These are phyloP conservation scores for Halcyon malimbica DNA, from an alignment of 2,113 vertebrate species.

Conservation along the genomic window DNA sequence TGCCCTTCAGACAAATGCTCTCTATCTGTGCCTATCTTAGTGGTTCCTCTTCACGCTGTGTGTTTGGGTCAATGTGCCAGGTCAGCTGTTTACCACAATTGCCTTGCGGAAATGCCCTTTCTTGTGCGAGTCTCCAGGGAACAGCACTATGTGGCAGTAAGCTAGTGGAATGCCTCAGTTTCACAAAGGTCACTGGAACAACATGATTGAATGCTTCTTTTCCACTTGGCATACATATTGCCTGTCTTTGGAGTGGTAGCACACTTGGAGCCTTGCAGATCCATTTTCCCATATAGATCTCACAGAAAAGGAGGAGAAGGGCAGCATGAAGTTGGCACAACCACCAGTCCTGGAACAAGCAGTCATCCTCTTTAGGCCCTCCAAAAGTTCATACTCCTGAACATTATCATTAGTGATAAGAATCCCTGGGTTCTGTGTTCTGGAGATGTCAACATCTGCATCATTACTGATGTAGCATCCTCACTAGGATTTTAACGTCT, in stretches of 20 bases:
- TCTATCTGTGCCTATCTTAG: neutral
- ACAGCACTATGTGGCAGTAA: neutral
- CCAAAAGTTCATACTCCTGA: neutral
- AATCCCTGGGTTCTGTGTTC: neutral
- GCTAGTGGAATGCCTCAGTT: neutral
- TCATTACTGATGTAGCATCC: neutral
- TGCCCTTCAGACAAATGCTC: neutral
- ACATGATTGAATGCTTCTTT: neutral
- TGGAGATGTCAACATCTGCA: neutral
- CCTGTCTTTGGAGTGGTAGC: neutral
- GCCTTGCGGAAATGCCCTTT: neutral
- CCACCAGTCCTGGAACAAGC: neutral
- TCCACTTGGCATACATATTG: neutral
- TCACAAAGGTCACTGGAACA: neutral
- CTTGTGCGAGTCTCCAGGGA: neutral
- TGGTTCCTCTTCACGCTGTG: neutral
- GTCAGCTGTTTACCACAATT: neutral
- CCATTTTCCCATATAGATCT: neutral
- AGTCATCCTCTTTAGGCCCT: neutral
- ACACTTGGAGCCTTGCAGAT: neutral
- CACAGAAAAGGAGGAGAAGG: neutral
- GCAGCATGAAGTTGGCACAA: neutral
- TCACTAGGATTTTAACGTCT: neutral
- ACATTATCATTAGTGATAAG: neutral
- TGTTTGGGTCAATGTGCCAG: neutral